Evolutionary conservation across 2,888 invertebrate genomes (phyloP).

Genomic region (Pilophorus perplexus): DNA sequence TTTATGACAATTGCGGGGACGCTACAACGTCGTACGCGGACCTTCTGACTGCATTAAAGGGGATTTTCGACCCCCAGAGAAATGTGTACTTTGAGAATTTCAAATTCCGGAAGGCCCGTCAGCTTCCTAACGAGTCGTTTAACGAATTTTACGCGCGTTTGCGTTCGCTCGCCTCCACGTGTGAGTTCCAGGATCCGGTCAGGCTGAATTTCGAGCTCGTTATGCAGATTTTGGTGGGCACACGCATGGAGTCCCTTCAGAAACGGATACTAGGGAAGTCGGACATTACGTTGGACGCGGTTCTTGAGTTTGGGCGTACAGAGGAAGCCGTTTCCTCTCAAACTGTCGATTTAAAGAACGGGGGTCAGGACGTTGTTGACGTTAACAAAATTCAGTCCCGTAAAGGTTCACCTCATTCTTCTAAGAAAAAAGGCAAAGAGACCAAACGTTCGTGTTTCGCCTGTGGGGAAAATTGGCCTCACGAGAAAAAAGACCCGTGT

Average conservation of each 20-base stretch:
- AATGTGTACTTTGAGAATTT: background rate
- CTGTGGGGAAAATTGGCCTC: background rate
- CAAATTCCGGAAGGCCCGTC: background rate
- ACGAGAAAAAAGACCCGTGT: background rate
- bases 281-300: background rate
- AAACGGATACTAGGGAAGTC: background rate
- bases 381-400: background rate
- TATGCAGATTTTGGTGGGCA: background rate
- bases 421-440: background rate
- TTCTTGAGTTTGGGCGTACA: background rate
- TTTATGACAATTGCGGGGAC: background rate
- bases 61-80: background rate
- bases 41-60: too few relatives aligned
- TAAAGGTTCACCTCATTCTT: too few relatives aligned
- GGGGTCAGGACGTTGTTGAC: background rate
- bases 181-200: background rate
- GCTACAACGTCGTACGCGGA: background rate
- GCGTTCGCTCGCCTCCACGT: background rate
- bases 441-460: background rate
- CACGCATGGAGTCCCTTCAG: background rate
- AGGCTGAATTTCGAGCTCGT: background rate
- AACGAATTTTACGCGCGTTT: background rate
- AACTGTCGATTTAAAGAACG: background rate
- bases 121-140: background rate
- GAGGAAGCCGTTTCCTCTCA: background rate